Evolutionary conservation across 2,113 vertebrate genomes (phyloP), one percentile per base, ranked within the genome.

Genomic region (Arothron firmamentum): DNA sequence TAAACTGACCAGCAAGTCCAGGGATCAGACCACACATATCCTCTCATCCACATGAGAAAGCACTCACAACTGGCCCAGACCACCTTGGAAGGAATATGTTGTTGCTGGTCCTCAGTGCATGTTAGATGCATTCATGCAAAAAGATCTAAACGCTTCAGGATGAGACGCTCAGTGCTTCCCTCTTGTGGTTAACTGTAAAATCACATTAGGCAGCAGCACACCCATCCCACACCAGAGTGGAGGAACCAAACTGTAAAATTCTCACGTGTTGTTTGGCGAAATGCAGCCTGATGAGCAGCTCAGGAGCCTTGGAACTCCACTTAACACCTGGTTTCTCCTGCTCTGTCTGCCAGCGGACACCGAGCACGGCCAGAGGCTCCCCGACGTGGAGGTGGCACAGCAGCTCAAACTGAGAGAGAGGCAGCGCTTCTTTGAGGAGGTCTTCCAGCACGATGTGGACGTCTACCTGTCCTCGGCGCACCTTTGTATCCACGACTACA

Each of bases 351-450:
- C 76, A 92, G 91, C 86, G 18, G 90, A 91, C 72, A 61, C 56
- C 0, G 91, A 91, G 62, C 83, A 77, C 3, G 31, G 74, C 34
- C 88, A 82, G 80, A 90, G 83, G 59, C 88, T 87, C 55, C 71
- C 88, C 19, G 90, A 87, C 21, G 69, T 92, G 81, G 96, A 96
- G 0, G 21, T 86, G 0, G 78, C 91, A 4, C 94, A 94, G 79
- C 94, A 95, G 82, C 89, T 93, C 60, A 96, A 93, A 46, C 82
- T 94, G 11, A 88, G 93, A 56, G 95, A 98, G 53, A 86, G 94
- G 55, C 96, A 97, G 79, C 94, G 92, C 21, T 98, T 98, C 90
- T 98, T 98, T 6, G 96, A 98, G 82, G 96, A 98, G 75, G 94
- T 95, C 76, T 94, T 98, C 87, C 96, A 98, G 84, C 96, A 95